A percentile compares a stretch with the other conserved stretches of the same genome.
These are phyloP conservation scores for Phalloptychus januarius DNA, from an alignment of 2,797 vertebrate genomes.

Conservation along the genomic window DNA sequence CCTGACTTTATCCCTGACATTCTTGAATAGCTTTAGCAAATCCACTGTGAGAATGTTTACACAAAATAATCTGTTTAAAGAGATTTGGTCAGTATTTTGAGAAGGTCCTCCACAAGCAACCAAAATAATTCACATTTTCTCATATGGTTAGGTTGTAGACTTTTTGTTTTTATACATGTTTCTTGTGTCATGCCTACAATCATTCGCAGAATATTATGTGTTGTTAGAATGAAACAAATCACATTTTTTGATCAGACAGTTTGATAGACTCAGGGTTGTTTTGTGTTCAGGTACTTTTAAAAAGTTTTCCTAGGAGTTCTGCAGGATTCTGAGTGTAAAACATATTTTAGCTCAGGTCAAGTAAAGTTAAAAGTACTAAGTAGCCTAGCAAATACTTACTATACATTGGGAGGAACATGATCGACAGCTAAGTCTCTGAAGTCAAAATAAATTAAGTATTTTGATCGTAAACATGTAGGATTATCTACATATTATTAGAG, in stretches of 20 bases:
- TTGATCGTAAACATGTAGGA: background rate
- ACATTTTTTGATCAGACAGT: background rate
- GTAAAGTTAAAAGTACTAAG: background rate
- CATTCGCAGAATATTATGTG: background rate
- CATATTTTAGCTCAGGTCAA: background rate
- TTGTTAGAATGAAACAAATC: background rate
- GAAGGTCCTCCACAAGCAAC: background rate
- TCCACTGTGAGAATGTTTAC: background rate
- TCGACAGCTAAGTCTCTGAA: background rate
- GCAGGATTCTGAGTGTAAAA: background rate
- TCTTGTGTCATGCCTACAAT: background rate
- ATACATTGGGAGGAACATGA: background rate
- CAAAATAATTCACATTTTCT: background rate
- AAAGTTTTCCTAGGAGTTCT: background rate
- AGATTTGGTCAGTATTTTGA: background rate
- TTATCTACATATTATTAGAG: background rate
- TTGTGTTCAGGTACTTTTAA: too few species aligned
- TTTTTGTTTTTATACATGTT: background rate
- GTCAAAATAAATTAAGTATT: background rate
- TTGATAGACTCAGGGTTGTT: background rate
- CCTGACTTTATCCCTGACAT: background rate
- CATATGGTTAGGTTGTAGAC: background rate
- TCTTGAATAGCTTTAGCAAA: slow-evolving; percentile 5
- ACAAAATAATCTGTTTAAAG: background rate
- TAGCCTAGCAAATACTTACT: background rate